Evolutionary conservation across 2,797 vertebrate species (phyloP).

Genomic region (Balearica regulorum): DNA sequence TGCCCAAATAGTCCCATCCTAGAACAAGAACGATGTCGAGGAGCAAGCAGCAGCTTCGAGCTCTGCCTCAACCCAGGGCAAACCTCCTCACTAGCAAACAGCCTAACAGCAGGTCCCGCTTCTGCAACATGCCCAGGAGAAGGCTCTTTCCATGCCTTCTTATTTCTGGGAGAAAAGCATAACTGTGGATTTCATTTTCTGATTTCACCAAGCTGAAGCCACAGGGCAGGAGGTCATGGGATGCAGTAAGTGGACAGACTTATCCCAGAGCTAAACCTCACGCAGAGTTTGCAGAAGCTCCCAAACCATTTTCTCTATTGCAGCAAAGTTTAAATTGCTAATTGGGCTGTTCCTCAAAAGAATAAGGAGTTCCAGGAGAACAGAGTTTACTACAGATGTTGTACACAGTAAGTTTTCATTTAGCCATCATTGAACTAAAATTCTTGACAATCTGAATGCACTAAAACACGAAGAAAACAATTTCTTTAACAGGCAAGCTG

Average conservation of each 20-base stretch:
- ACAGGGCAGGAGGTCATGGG: fast-evolving
- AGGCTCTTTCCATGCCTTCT: neutral
- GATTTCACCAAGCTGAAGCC: neutral
- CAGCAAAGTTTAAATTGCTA: neutral
- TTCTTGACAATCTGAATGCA: neutral
- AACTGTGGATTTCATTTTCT: neutral
- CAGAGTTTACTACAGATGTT: neutral
- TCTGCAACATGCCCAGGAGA: neutral
- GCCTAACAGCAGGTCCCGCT: neutral
- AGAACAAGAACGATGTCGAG: fast-evolving
- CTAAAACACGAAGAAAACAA: neutral
- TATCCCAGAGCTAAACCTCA: neutral
- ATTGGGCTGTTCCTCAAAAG: neutral
- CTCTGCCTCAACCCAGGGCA: neutral
- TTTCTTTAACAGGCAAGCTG: neutral
- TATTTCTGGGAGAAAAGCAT: neutral
- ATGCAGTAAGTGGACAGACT: neutral
- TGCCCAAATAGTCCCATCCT: neutral
- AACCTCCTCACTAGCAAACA: neutral
- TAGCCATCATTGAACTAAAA: neutral
- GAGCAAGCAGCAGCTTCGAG: neutral
- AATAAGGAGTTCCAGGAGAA: neutral
- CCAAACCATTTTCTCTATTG: too few relatives aligned
- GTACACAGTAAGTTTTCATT: neutral
- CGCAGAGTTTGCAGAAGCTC: neutral